Base-by-base conservation (phyloP, 2,797 vertebrate genomes). In the Tadarida brasiliensis region DNA sequence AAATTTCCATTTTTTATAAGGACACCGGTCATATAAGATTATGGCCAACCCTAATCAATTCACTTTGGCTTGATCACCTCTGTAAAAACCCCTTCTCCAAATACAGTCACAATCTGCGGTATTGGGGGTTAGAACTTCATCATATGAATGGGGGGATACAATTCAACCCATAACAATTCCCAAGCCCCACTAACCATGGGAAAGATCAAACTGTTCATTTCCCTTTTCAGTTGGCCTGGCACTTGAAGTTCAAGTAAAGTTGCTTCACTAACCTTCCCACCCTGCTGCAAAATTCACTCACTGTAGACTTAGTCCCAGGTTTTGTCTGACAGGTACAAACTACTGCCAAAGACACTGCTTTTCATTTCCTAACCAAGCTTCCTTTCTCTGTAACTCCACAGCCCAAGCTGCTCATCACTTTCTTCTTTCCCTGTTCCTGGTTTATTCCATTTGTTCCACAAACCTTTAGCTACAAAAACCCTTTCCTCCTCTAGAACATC, bases 261-360 rank as follows among this genome's bases (percentile, higher is more conserved):
- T 65, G 26, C 83, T 74, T 65, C 71, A 22, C 30, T 61, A 35
- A 20, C n/a, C 26, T 28, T 22, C 54, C 59, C 35, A 49, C 28
- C 47, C 15, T 5, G 19, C 30, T 59, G 65, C 76, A 49, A 17
- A 33, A 47, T 7, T 49, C 54, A 2, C 24, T 54, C 33, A 19
- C 47, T 14, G 47, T 11, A 33, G 56, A 3, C 15, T 33, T 7
- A 30, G 74, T 74, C n/a, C 19, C 22, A 4, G 26, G 16, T 57
- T 4, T 24, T 26, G 2, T 15, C 2, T 35, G 54, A 28, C 6
- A 28, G n/a, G 16, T 9, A 4, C 26, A n/a, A 3, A 24, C 11
- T 12, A 9, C 54, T 17, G 20, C 44, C 73, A 26, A 7, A 20
- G 28, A 28, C 33, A 22, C 68, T 19, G 30, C 22, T 16, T 9